Percentiles rank a stretch among this genome's conserved stretches.
These are phyloP conservation scores for Temnothorax rugatulus DNA, from an alignment of 2,888 invertebrate species.

Conservation along the genomic window DNA sequence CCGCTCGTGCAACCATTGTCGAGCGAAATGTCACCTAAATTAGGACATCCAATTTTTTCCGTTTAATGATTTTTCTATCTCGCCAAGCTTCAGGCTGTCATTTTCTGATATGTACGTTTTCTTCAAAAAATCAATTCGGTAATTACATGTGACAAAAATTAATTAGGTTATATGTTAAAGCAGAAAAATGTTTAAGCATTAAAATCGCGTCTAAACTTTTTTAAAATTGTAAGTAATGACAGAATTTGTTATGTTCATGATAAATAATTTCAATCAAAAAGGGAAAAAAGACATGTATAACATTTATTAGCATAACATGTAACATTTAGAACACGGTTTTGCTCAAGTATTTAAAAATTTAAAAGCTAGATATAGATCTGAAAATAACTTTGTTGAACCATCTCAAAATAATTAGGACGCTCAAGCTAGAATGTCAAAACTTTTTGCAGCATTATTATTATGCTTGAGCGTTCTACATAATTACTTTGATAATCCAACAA, in stretches of 20 bases:
- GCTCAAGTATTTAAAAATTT: too few species aligned
- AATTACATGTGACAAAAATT: not conserved
- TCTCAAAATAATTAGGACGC: too few species aligned
- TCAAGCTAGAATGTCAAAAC: too few species aligned
- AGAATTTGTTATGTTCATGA: not conserved
- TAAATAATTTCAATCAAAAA: not conserved
- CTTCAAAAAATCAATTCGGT: not conserved
- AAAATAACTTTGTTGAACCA: too few species aligned
- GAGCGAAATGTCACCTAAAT: conserved; percentile 36
- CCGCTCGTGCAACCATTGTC: not conserved
- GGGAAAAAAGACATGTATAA: not conserved
- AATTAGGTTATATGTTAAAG: not conserved
- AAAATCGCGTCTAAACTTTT: not conserved
- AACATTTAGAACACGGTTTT: too few species aligned
- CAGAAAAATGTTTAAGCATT: not conserved
- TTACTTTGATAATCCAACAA: not conserved
- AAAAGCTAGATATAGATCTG: too few species aligned
- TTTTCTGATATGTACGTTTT: not conserved
- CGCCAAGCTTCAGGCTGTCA: not conserved
- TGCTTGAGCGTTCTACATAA: too few species aligned
- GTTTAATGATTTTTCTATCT: not conserved
- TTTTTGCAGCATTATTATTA: too few species aligned
- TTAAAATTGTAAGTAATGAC: not conserved
- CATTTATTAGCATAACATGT: not conserved
- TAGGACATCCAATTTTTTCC: conserved; percentile 25